Base-by-base conservation (phyloP, 2,888 invertebrate species). In the Torymus tubicola region DNA sequence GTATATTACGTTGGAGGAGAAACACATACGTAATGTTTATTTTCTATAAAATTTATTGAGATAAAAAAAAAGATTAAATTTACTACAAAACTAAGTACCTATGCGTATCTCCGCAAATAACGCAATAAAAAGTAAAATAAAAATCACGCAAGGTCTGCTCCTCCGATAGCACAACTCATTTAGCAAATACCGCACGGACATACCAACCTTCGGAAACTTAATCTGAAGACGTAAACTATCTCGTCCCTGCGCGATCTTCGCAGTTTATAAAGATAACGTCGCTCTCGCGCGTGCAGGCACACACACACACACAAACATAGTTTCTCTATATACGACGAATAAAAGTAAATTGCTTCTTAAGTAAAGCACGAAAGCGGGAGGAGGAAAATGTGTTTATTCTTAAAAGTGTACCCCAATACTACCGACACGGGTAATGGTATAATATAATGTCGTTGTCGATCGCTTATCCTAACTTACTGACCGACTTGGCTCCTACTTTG, bases 181-280 rank as follows among this genome's bases (percentile, higher is more conserved):
- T 57, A 57, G 68, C 12, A 57, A 68, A 68, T 68, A 67, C 68
- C 18, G n/a, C 31, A 31, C 21, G 68, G 13, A 14, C 24, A 16
- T 68, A 21, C 50, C 68, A 55, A n/a, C 53, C 61, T 50, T 61
- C 52, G 24, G 53, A 53, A 63, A 72, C 63, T 64, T 72, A n/a
- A 72, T 72, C 72, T 55, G 5, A 55, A 55, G 31, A 63, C 63
- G 21, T 24, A 71, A 63, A 72, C 63, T 52, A 63, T 72, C 72
- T 55, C 63, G 55, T 72, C 55, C 72, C 55, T 31, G 24, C 12
- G 16, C n/a, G 31, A 52, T 63, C 18, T 31, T 21, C n/a, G 11
- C 53, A 63, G 63, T 72, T 64, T 63, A 63, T 64, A 72, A 72
- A 64, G 52, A 72, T 72, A 72, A 72, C 31, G 63, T 53, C 21